Base-by-base conservation (phyloP, 1,140 invertebrate species). In the Cydia splendana region DNA sequence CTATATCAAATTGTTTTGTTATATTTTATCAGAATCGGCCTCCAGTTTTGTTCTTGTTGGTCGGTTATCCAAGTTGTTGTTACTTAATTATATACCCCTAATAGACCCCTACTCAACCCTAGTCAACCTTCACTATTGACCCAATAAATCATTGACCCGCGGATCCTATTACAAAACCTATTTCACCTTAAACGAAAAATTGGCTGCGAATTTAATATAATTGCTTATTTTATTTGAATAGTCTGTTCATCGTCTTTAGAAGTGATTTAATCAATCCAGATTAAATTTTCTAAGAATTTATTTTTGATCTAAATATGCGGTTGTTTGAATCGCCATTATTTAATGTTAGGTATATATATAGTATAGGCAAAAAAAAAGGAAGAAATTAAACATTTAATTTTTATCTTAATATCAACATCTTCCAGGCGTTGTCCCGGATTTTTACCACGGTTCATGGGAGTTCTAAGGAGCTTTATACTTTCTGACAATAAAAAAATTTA, bases 131-230 rank as follows among this genome's bases (percentile, higher is more conserved):
- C 18, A 62, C 7, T 62, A 24, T 2, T 62, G 57, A 24, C 57
- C 57, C 57, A 62, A 62, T 62, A 62, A 62, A 10, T 62, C 9
- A 62, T 24, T 62, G 57, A 62, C 20, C 57, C 57, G 57, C n/a
- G 57, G 57, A 62, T 1, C 20, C 57, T 10, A 62, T 24, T 62
- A 62, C 57, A 24, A 20, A 24, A 62, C 57, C 20, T 24, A 62
- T 24, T 62, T 2, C 9, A 24, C 20, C 20, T 62, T 62, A 62
- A 62, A 62, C n/a, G 10, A 62, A 62, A 62, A 62, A n/a, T 10
- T 62, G 1, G 2, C 2, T 57, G n/a, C 15, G 5, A 57, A 57
- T 7, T 18, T n/a, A 18, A n/a, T 2, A 57, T 57, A 57, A 57
- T 57, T 57, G n/a, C 53, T n/a, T 57, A n/a, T 57, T 57, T 57